These are phyloP conservation scores for Tethea ocularis DNA, from an alignment of 2,888 invertebrate species.

Conservation along the genomic window DNA sequence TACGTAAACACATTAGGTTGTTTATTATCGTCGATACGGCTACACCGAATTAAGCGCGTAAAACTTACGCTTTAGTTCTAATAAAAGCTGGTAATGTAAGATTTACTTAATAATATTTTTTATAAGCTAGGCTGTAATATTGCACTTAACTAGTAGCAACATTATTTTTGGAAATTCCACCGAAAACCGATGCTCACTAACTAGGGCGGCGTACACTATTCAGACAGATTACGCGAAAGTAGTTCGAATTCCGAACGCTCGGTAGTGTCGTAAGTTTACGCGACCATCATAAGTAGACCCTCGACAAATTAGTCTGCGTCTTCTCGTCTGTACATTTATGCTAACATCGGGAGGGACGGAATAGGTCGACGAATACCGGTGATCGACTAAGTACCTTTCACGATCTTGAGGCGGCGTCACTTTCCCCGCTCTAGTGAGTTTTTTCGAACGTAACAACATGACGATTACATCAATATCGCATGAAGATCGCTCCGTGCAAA, in stretches of 20 bases:
- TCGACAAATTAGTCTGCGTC: slow-evolving; percentile 52
- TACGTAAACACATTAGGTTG: slow-evolving; percentile 11
- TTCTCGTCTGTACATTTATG: slow-evolving; percentile 27
- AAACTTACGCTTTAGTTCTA: background rate
- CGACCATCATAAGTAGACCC: slow-evolving; percentile 57
- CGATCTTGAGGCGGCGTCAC: slow-evolving; percentile 77
- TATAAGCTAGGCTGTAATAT: background rate
- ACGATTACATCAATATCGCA: slow-evolving; percentile 80
- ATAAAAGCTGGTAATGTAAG: background rate
- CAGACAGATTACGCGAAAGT: slow-evolving; percentile 80
- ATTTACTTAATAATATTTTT: background rate
- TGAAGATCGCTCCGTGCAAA: slow-evolving; percentile 69
- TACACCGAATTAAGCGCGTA: slow-evolving; percentile 11
- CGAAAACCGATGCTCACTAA: slow-evolving; percentile 44
- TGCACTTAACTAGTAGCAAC: background rate
- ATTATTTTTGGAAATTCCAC: slow-evolving; percentile 15
- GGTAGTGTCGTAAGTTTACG: slow-evolving; percentile 73
- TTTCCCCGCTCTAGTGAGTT: slow-evolving; percentile 80
- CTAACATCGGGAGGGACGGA: slow-evolving; percentile 42
- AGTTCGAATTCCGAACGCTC: slow-evolving; percentile 78
- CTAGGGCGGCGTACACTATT: slow-evolving; percentile 69
- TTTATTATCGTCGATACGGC: slow-evolving; percentile 14
- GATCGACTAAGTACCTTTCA: slow-evolving; percentile 77
- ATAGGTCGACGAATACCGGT: slow-evolving; percentile 58
- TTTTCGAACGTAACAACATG: slow-evolving; percentile 77